Conservation (phyloP, 1,140 invertebrate species). For the Eumaeus atala region DNA sequence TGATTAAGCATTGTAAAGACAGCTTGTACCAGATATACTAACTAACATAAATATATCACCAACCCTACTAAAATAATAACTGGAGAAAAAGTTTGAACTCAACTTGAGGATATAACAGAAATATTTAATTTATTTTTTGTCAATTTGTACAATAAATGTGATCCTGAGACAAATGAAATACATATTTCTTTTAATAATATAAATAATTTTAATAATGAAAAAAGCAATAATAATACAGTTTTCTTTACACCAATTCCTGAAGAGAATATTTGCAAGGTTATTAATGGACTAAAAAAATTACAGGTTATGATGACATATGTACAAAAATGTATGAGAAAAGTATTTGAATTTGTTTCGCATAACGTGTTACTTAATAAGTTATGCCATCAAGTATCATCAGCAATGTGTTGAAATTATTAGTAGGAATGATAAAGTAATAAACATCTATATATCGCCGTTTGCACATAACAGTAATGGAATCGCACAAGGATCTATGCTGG, state of each 20-base stretch:
- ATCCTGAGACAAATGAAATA: background rate
- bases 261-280: background rate
- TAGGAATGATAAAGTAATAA: no score
- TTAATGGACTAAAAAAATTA: background rate
- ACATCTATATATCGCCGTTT: no score
- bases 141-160: no score
- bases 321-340: no score
- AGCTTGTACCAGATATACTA: background rate
- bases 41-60: background rate
- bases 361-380: no score
- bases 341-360: no score
- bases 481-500: no score
- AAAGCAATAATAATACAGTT: constrained; percentile 8
- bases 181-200: background rate
- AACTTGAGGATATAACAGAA: background rate
- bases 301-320: background rate
- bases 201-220: background rate
- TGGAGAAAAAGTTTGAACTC: background rate
- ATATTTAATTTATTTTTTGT: constrained; percentile 6
- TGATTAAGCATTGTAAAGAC: background rate
- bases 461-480: no score
- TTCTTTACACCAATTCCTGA: background rate
- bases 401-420: no score
- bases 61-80: background rate
- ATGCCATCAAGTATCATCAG: no score